Base-by-base conservation (phyloP, 2,113 vertebrate species). In the Macquaria ambigua region DNA sequence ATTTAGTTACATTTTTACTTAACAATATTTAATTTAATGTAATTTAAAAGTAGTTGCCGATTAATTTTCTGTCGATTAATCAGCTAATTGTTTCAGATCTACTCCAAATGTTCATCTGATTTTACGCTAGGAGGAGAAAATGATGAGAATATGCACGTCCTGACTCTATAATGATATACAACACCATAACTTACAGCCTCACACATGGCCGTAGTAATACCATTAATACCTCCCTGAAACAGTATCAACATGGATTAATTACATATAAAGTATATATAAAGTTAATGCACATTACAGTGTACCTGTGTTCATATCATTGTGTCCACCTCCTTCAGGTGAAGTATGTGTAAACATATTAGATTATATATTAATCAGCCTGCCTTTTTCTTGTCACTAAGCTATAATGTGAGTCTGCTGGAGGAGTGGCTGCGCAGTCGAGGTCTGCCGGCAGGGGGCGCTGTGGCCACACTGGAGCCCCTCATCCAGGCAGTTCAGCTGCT, bases 401-500 rank as follows among this genome's bases (percentile, higher is more conserved):
- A 96, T 86, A 97, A 96, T 20, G 89, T 96, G 46, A 97, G 96
- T 67, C 92, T 96, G 25, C 74, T 97, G 82, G 94, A 96, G 91
- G 96, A 97, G 84, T 97, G 97, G 96, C 91, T 97, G 93, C 91
- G 93, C 34, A 89, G 89, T 12, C 84, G 85, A 23, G 90, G 90
- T 6, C 89, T 97, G 82, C 95, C 94, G 85, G 88, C 95, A 87
- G 95, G 94, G 0, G 95, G 95, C 18, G 89, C 94, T 83, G 64
- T 69, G 0, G 89, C 95, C 59, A 34, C 93, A 34, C 86, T 97
- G 69, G 93, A 97, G 90, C 96, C 96, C 0, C 94, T 97, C 58
- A 96, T 96, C 46, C 96, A 97, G 87, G 96, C 96, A 0, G 93
- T 93, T 18, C 96, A 96, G 91, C 93, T 97, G 63, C 95, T 97